Conservation (phyloP, 2,797 vertebrate genomes). For the Hybognathus amarus region DNA sequence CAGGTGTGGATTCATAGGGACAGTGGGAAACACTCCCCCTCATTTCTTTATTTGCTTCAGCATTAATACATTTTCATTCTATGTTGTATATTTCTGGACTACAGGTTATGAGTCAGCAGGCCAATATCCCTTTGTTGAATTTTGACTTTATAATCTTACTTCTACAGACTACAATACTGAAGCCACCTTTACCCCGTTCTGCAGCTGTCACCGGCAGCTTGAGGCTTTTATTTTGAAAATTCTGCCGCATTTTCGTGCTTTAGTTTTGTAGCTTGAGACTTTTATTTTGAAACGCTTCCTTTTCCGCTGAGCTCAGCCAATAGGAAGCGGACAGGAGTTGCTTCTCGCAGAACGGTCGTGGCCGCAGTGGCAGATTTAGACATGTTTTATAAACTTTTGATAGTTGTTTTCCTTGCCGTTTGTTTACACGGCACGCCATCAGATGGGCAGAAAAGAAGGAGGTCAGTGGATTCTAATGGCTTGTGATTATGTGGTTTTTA, state of each 20-base stretch:
- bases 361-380: constrained; percentile 36
- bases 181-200: neutral
- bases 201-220: neutral
- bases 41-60: neutral
- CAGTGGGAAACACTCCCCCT: neutral
- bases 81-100: neutral
- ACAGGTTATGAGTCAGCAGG: too few relatives aligned
- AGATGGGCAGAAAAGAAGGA: constrained; percentile 79
- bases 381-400: constrained; percentile 73
- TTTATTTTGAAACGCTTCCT: constrained; percentile 40
- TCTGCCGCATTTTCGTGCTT: too few relatives aligned
- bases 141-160: neutral
- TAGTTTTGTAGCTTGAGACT: neutral
- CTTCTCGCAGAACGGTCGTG: constrained; percentile 6
- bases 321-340: constrained; percentile 67
- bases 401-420: constrained; percentile 58
- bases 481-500: neutral
- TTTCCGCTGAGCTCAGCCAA: constrained; percentile 58
- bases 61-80: neutral
- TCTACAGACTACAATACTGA: too few relatives aligned
- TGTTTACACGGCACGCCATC: constrained; percentile 47
- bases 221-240: constrained; percentile 9
- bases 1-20: neutral
- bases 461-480: constrained; percentile 58
- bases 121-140: neutral